A percentile compares a stretch with the other conserved stretches of the same genome.
Conservation (phyloP, 2,888 invertebrate species). For the Dione juno region DNA sequence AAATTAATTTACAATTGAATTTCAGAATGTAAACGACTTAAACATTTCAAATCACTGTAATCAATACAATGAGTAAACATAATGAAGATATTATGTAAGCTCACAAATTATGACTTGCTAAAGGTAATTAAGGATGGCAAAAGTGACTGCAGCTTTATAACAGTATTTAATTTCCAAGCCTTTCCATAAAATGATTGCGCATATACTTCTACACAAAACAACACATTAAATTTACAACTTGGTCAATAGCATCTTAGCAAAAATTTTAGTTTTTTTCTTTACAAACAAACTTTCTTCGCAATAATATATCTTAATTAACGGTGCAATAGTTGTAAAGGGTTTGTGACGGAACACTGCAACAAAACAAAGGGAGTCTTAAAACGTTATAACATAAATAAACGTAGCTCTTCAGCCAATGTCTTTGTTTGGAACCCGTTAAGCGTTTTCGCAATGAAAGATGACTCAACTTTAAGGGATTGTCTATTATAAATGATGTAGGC, state of each 20-base stretch:
- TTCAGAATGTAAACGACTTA: conserved; percentile 30
- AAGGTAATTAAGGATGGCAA: neutral
- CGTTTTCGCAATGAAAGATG: conserved; percentile 64
- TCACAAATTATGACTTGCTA: neutral
- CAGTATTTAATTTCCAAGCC: neutral
- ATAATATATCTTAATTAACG: conserved; percentile 54
- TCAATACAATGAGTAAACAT: conserved; percentile 1
- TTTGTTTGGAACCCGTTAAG: conserved; percentile 60
- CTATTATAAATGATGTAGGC: conserved; percentile 35
- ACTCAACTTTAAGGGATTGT: conserved; percentile 54
- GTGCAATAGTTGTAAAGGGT: conserved; percentile 60
- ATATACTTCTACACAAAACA: conserved; percentile 10
- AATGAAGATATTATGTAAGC: conserved; percentile 1
- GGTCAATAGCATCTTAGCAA: conserved; percentile 49
- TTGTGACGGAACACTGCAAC: conserved; percentile 45
- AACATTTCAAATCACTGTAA: conserved; percentile 11
- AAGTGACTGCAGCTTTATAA: neutral
- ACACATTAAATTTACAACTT: conserved; percentile 33
- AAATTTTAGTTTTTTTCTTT: conserved; percentile 51
- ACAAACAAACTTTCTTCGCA: conserved; percentile 48
- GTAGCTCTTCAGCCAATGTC: conserved; percentile 58
- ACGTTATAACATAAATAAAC: conserved; percentile 62
- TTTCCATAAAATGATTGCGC: conserved; percentile 4
- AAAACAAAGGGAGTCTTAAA: conserved; percentile 67
- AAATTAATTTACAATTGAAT: conserved; percentile 48